phyloP scores from a whole-genome alignment of 2,113 vertebrate species.

The Pipa parva region DNA sequence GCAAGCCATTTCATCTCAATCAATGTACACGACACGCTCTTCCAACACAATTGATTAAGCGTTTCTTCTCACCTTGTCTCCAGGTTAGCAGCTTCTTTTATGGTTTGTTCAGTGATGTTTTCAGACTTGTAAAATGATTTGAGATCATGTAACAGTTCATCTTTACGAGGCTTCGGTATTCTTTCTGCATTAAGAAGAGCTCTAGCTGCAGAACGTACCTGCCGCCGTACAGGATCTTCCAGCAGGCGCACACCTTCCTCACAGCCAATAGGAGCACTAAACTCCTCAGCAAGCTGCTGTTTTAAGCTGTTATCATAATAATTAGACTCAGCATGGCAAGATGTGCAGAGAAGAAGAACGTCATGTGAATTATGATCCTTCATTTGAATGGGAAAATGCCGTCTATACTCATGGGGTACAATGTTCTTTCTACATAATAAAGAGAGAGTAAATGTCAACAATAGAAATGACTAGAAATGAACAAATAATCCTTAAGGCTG shows the following conservation, averaged over 20 bases:
- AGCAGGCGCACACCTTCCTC: conserved; percentile 82
- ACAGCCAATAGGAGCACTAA: conserved; percentile 80
- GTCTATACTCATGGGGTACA: conserved; percentile 91
- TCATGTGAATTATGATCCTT: conserved; percentile 98
- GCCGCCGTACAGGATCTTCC: conserved; percentile 80
- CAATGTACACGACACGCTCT: too few species aligned
- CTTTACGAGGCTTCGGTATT: conserved; percentile 70
- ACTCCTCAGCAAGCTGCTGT: conserved; percentile 82
- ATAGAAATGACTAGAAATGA: too few species aligned
- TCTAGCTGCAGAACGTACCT: conserved; percentile 84
- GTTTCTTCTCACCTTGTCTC: conserved; percentile 76
- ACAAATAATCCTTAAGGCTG: too few species aligned
- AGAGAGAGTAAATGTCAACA: not conserved
- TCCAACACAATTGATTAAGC: too few species aligned
- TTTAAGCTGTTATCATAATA: conserved; percentile 86
- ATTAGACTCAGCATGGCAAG: conserved; percentile 89
- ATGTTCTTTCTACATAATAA: conserved; percentile 80
- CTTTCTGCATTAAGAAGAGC: conserved; percentile 79
- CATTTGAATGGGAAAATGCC: conserved; percentile 92
- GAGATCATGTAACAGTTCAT: conserved; percentile 74
- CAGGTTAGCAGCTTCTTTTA: conserved; percentile 76
- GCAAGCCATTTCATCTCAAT: too few species aligned
- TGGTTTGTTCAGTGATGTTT: conserved; percentile 61
- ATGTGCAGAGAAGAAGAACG: conserved; percentile 88
- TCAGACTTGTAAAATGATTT: conserved; percentile 62